A percentile compares a stretch with the other conserved stretches of the same genome.
Conservation (phyloP, 2,888 invertebrate species). For the Disparrhopalites patrizii region DNA sequence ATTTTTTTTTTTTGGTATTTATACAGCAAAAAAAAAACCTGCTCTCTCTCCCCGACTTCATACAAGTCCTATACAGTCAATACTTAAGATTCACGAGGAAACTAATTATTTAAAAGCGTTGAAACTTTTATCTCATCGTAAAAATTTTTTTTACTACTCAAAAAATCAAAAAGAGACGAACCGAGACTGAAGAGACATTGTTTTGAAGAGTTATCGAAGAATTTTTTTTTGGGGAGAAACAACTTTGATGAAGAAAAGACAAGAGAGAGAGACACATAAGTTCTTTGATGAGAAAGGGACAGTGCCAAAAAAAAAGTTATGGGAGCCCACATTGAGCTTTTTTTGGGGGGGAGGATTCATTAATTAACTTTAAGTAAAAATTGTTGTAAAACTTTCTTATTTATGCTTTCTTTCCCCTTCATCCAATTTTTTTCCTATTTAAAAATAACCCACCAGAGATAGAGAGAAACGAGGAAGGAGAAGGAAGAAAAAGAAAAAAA, state of each 20-base stretch:
- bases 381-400: constrained; percentile 23
- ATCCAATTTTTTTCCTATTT: neutral
- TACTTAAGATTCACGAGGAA: constrained; percentile 24
- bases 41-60: too few relatives aligned
- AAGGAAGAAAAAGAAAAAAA: neutral
- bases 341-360: constrained; percentile 15
- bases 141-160: constrained; percentile 31
- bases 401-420: too few relatives aligned
- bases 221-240: neutral
- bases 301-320: constrained; percentile 11
- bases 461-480: neutral
- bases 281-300: neutral
- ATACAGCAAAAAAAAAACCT: too few relatives aligned
- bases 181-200: too few relatives aligned
- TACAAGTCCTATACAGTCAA: too few relatives aligned
- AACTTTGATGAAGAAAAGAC: neutral
- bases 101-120: constrained; percentile 34
- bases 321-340: too few relatives aligned
- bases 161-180: constrained; percentile 25
- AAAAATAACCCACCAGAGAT: neutral
- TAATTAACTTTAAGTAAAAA: constrained; percentile 28
- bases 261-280: neutral
- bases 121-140: constrained; percentile 30
- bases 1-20: too few relatives aligned
- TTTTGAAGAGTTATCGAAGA: too few relatives aligned